Evolutionary conservation across 2,113 vertebrate species (phyloP).

Genomic region (Trogon surrucura): DNA sequence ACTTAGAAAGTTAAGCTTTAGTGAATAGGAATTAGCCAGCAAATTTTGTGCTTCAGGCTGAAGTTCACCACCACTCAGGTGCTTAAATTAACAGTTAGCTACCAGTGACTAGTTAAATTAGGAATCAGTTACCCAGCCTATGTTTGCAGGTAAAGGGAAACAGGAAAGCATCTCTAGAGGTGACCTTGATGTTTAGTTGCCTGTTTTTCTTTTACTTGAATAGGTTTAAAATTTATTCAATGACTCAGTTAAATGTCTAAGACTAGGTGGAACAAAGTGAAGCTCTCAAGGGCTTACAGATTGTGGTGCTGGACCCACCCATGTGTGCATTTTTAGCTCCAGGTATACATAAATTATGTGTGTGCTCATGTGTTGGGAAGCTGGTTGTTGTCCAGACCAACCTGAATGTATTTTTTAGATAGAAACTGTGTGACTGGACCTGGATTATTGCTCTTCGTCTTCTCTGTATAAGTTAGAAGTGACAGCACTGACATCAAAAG

Average conservation of each 20-base stretch:
- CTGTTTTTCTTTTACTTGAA: background rate
- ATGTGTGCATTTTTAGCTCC: accelerated
- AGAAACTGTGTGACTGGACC: background rate
- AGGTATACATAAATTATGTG: accelerated
- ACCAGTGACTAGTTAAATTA: background rate
- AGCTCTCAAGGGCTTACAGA: background rate
- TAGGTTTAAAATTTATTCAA: background rate
- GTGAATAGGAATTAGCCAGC: background rate
- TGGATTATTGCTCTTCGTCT: background rate
- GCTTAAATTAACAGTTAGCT: background rate
- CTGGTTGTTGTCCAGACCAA: background rate
- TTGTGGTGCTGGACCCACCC: background rate
- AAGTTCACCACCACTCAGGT: background rate
- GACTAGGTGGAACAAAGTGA: background rate
- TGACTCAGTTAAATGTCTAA: background rate
- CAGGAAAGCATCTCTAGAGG: background rate
- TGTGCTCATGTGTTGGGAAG: background rate
- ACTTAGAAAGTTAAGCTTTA: background rate
- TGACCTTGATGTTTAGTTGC: background rate
- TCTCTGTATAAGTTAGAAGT: background rate
- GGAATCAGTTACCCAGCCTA: background rate
- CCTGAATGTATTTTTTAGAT: background rate
- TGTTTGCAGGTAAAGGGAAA: background rate
- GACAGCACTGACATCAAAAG: background rate
- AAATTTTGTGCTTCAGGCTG: background rate